phyloP scores from a whole-genome alignment of 2,113 vertebrate genomes.

The Leucopternis melanops region DNA sequence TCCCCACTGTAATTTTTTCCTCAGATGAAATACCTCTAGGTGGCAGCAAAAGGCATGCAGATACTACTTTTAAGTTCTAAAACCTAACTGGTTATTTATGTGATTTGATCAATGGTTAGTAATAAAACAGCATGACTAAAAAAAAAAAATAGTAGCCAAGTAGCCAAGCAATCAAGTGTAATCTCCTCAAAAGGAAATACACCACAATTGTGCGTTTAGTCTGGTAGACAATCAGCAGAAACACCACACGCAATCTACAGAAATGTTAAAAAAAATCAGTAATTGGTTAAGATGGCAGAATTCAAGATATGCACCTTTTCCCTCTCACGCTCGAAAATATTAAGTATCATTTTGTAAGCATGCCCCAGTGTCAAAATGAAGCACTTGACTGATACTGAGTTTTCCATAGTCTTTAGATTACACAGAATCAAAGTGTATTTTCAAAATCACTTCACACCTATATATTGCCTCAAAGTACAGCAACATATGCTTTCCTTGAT shows the following conservation, averaged over 20 bases:
- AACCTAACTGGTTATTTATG: background rate
- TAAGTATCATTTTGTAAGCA: background rate
- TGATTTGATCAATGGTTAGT: background rate
- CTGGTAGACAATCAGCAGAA: background rate
- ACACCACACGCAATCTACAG: background rate
- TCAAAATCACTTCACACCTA: background rate
- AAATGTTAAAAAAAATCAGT: background rate
- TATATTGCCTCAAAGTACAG: background rate
- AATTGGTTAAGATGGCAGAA: background rate
- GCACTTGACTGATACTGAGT: background rate
- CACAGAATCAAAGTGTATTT: constrained; percentile 30
- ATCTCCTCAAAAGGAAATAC: background rate
- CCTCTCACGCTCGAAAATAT: background rate
- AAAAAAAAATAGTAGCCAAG: background rate
- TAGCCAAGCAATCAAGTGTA: background rate
- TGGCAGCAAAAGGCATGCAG: constrained; percentile 44
- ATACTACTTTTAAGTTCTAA: background rate
- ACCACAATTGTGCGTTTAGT: background rate
- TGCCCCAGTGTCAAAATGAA: background rate
- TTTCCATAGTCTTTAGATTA: constrained; percentile 2
- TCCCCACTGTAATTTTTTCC: background rate
- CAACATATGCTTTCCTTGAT: background rate
- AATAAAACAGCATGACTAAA: background rate
- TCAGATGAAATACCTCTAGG: constrained; percentile 24
- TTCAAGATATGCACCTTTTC: background rate